Percentiles rank a stretch among this genome's conserved stretches.
Conservation (phyloP, 2,113 vertebrate species). For the Muscicapa adusta region DNA sequence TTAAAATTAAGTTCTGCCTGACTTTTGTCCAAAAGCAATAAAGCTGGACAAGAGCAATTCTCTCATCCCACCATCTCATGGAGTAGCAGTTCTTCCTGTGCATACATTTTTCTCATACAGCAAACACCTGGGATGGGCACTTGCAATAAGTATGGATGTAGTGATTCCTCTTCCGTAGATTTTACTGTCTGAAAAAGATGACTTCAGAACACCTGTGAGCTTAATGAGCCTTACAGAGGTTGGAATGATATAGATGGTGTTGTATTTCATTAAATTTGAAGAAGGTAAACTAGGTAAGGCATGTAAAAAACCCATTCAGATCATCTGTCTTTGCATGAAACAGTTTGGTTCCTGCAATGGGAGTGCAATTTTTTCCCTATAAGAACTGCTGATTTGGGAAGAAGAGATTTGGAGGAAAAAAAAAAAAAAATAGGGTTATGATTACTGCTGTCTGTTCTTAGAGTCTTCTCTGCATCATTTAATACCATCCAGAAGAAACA, state of each 20-base stretch:
- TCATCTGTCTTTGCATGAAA: not conserved
- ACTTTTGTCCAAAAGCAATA: conserved; percentile 5
- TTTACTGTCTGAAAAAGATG: not conserved
- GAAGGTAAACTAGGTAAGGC: not conserved
- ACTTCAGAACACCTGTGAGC: not conserved
- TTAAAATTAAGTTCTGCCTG: not conserved
- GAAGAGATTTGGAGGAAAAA: not conserved
- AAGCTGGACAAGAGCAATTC: not conserved
- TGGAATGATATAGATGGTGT: not conserved
- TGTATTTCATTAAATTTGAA: not conserved
- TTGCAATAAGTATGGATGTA: not conserved
- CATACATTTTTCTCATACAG: not conserved
- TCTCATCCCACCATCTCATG: not conserved
- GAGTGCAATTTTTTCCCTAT: not conserved
- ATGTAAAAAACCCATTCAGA: not conserved
- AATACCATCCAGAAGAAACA: not conserved
- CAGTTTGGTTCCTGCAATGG: not conserved
- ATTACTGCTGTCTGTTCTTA: not conserved
- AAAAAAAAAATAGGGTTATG: not conserved
- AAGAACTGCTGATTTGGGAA: not conserved
- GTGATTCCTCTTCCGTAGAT: not conserved
- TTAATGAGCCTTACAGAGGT: not conserved
- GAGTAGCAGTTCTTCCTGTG: not conserved
- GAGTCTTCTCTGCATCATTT: not conserved
- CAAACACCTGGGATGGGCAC: not conserved